phyloP scores from a whole-genome alignment of 2,797 vertebrate genomes.

The Pitangus sulphuratus region DNA sequence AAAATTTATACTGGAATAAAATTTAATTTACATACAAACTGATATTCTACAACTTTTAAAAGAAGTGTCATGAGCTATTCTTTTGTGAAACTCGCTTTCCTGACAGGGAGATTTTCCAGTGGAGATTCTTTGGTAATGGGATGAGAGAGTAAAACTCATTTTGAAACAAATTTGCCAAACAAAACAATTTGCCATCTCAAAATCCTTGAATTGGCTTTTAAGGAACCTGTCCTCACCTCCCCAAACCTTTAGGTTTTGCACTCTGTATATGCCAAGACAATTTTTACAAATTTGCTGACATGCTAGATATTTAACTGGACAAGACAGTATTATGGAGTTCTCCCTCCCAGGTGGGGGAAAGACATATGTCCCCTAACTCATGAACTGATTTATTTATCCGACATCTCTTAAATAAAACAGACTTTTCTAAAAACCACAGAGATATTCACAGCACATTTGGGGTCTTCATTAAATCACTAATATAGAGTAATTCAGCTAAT shows the following conservation, averaged over 20 bases:
- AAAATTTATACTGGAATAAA: not conserved
- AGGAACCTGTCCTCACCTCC: not conserved
- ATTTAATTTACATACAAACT: not conserved
- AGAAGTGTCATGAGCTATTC: not conserved
- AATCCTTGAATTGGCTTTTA: not conserved
- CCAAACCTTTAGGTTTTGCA: not conserved
- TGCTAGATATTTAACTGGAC: not conserved
- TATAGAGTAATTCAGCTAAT: not conserved
- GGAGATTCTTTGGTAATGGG: not conserved
- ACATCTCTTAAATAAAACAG: not conserved
- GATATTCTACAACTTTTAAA: not conserved
- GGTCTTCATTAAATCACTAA: not conserved
- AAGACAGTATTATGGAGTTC: not conserved
- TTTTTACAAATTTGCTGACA: not conserved
- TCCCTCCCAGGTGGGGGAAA: not conserved
- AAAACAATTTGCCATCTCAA: not conserved
- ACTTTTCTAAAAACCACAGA: not conserved
- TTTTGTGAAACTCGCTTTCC: not conserved
- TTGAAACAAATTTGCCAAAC: not conserved
- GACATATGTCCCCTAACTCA: not conserved
- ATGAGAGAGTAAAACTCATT: not conserved
- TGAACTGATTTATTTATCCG: not conserved
- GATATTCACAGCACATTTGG: not conserved
- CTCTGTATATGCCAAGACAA: not conserved
- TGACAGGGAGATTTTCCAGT: not conserved